Percentiles rank a stretch among this genome's conserved stretches.
Evolutionary conservation across 2,888 invertebrate species (phyloP).

Genomic region (Chrysolina oricalcia): DNA sequence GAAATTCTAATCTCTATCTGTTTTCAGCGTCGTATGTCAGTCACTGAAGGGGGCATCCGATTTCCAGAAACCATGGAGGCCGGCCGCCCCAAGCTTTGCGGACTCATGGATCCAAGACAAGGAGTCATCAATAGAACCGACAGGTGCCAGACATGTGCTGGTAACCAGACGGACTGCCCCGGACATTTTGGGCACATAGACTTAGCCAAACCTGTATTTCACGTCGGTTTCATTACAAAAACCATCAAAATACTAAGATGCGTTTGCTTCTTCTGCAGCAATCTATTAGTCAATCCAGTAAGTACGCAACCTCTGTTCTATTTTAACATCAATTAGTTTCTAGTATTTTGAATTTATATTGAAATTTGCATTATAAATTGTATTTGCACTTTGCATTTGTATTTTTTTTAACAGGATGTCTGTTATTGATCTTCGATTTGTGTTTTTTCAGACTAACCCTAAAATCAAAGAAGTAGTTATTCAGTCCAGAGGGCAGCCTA

Average conservation of each 20-base stretch:
- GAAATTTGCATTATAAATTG: too few species aligned
- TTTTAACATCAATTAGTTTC: too few species aligned
- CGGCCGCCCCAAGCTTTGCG: constrained; percentile 97
- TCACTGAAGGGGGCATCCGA: constrained; percentile 96
- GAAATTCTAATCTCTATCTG: neutral
- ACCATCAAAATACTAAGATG: constrained; percentile 98
- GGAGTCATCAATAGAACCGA: constrained; percentile 96
- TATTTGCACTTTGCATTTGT: too few species aligned
- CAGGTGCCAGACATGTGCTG: constrained; percentile 95
- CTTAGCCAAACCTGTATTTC: constrained; percentile 98
- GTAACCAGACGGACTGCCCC: constrained; percentile 98
- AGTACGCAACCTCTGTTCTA: too few species aligned
- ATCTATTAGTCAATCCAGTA: constrained; percentile 94
- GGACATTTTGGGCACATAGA: constrained; percentile 99
- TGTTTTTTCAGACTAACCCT: constrained; percentile 81
- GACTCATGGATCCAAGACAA: constrained; percentile 99
- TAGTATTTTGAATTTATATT: too few species aligned
- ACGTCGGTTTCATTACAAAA: constrained; percentile 98
- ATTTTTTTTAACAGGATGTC: too few species aligned
- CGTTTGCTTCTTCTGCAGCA: constrained; percentile 99
- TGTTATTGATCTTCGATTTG: neutral
- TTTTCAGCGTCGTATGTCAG: constrained; percentile 95
- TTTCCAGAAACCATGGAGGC: constrained; percentile 99
- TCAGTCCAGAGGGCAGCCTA: constrained; percentile 97
- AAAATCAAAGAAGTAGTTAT: constrained; percentile 95